Percentiles rank a stretch among this genome's conserved stretches.
These are phyloP conservation scores for Onthophagus sagittarius DNA, from an alignment of 2,888 invertebrate species.

Conservation along the genomic window DNA sequence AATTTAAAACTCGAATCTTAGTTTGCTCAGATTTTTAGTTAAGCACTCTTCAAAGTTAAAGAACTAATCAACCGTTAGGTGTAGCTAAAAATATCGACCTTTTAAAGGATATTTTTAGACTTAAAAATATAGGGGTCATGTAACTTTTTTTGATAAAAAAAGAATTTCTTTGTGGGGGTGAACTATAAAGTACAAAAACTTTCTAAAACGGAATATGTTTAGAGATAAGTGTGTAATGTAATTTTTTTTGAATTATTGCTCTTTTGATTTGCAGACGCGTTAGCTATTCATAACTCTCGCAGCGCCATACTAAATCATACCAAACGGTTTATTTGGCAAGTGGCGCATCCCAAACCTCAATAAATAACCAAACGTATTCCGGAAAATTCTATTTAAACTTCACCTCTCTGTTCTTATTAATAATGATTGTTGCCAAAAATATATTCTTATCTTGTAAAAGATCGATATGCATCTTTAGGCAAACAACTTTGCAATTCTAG, in stretches of 20 bases:
- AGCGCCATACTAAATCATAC: neutral
- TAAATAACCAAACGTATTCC: neutral
- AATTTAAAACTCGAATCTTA: too few relatives aligned
- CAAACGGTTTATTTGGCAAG: neutral
- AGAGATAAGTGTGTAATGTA: too few relatives aligned
- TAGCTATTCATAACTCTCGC: neutral
- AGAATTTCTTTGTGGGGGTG: too few relatives aligned
- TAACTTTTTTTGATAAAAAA: too few relatives aligned
- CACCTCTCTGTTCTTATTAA: neutral
- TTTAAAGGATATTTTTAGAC: neutral
- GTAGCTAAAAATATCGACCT: neutral
- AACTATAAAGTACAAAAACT: too few relatives aligned
- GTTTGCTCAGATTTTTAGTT: neutral
- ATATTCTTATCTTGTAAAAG: too few relatives aligned
- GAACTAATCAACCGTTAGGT: neutral
- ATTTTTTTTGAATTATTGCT: neutral
- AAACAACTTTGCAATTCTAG: too few relatives aligned
- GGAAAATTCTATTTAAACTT: neutral
- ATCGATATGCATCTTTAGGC: too few relatives aligned
- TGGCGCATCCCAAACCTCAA: neutral
- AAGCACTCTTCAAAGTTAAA: neutral
- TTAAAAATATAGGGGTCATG: neutral
- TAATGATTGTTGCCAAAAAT: neutral
- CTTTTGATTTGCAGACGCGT: neutral
- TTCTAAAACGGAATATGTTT: too few relatives aligned